Conservation (phyloP, 2,888 invertebrate genomes). For the Scrobipalpa atriplicella region DNA sequence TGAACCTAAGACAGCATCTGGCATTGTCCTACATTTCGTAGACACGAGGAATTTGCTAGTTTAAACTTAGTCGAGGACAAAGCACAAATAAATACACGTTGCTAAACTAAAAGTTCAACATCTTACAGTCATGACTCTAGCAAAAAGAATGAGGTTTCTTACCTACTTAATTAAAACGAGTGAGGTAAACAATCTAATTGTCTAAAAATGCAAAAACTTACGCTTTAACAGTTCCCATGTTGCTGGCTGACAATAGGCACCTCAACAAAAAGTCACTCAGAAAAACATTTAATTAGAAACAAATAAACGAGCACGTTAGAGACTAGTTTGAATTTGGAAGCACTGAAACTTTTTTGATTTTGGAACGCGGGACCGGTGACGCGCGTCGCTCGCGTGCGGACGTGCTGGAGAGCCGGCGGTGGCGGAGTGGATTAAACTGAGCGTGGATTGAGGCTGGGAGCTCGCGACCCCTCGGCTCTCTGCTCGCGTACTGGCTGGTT, state of each 20-base stretch:
- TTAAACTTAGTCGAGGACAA: constrained; percentile 36
- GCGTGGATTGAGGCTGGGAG: constrained; percentile 58
- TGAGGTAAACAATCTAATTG: constrained; percentile 27
- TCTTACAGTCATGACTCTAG: not conserved
- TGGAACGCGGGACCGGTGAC: constrained; percentile 40
- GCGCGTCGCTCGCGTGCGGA: constrained; percentile 65
- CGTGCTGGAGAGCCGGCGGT: constrained; percentile 63
- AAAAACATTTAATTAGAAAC: constrained; percentile 54
- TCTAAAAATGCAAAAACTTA: constrained; percentile 49
- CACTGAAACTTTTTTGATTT: constrained; percentile 26
- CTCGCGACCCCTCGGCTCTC: constrained; percentile 27
- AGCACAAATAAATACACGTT: constrained; percentile 24
- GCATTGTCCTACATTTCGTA: constrained; percentile 69
- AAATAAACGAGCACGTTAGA: constrained; percentile 46
- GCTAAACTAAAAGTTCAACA: constrained; percentile 8
- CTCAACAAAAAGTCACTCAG: constrained; percentile 58
- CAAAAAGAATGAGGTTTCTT: constrained; percentile 24
- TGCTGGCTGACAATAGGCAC: constrained; percentile 53
- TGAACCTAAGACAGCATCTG: constrained; percentile 50
- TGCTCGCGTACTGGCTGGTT: constrained; percentile 36
- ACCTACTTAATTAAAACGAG: constrained; percentile 21
- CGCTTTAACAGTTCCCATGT: constrained; percentile 70
- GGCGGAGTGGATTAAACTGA: constrained; percentile 41
- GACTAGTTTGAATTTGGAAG: constrained; percentile 38
- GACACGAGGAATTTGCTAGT: constrained; percentile 53